These are phyloP conservation scores for Microtus montanus DNA, from an alignment of 2,113 vertebrate genomes.

Conservation along the genomic window DNA sequence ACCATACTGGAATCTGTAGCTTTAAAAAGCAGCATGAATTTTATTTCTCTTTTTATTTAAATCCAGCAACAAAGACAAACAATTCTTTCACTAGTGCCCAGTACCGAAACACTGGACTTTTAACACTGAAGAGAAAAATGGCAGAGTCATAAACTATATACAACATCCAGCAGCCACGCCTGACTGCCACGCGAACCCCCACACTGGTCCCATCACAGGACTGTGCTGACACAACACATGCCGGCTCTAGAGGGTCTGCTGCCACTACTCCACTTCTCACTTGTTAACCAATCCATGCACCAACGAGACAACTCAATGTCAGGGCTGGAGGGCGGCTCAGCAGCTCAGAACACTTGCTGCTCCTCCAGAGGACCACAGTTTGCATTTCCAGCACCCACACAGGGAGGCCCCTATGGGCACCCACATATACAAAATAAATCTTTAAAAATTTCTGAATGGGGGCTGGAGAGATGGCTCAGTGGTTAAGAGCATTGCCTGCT, in stretches of 20 bases:
- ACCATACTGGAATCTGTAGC: constrained; percentile 93
- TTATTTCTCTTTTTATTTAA: constrained; percentile 49
- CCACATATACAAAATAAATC: not conserved
- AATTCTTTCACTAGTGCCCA: not conserved
- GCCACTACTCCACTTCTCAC: not conserved
- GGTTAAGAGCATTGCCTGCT: too few species aligned
- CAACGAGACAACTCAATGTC: constrained; percentile 11
- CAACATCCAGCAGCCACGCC: constrained; percentile 11
- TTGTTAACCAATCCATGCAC: not conserved
- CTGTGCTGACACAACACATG: not conserved
- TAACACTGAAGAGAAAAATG: constrained; percentile 46
- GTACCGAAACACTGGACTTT: not conserved
- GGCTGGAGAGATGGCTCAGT: too few species aligned
- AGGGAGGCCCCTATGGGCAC: not conserved
- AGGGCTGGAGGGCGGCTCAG: not conserved
- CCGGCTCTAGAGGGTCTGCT: not conserved
- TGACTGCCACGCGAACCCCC: constrained; percentile 23
- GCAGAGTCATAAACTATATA: not conserved
- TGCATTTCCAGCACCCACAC: not conserved
- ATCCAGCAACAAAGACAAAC: constrained; percentile 13
- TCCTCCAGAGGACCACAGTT: not conserved
- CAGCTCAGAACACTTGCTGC: not conserved
- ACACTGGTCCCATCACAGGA: constrained; percentile 4
- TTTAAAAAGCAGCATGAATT: constrained; percentile 82
- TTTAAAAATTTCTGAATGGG: not conserved